Percentiles rank a stretch among this genome's conserved stretches.
Conservation (phyloP, 2,888 invertebrate genomes). For the Chymomyza procnemis region DNA sequence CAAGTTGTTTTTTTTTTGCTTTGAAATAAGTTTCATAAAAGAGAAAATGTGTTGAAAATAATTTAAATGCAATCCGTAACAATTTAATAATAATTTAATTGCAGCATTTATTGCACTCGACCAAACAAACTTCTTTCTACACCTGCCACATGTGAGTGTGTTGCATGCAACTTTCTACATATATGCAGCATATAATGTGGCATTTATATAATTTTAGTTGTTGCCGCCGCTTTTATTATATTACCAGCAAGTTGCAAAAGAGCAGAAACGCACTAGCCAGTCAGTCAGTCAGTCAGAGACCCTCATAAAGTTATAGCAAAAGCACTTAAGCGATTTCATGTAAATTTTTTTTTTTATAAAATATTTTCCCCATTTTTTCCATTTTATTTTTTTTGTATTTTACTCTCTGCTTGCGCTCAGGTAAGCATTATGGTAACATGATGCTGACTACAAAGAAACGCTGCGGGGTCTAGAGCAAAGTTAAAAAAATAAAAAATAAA, state of each 20-base stretch:
- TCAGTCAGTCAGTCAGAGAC: slow-evolving; percentile 6
- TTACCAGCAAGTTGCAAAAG: background rate
- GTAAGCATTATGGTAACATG: slow-evolving; percentile 64
- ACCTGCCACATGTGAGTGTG: slow-evolving; percentile 16
- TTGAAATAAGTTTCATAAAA: slow-evolving; percentile 29
- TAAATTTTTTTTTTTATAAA: slow-evolving; percentile 39
- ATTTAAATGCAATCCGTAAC: background rate
- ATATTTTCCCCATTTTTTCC: slow-evolving; percentile 1
- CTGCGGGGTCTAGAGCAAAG: slow-evolving; percentile 28
- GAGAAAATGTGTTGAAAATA: slow-evolving; percentile 36
- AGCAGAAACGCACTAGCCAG: background rate
- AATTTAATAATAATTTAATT: slow-evolving; percentile 29
- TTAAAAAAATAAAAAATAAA: slow-evolving; percentile 16
- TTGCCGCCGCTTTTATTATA: background rate
- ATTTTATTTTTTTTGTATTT: background rate
- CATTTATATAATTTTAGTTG: background rate
- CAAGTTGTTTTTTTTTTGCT: slow-evolving; percentile 45
- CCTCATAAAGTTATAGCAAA: slow-evolving; percentile 50
- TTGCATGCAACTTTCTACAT: slow-evolving; percentile 24
- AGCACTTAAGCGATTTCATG: slow-evolving; percentile 67
- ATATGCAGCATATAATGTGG: background rate
- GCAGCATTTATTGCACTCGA: slow-evolving; percentile 42
- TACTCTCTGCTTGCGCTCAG: slow-evolving; percentile 52
- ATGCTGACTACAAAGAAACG: slow-evolving; percentile 36
- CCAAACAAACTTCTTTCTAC: background rate